These are phyloP conservation scores for Dinomys branickii DNA, from an alignment of 2,113 vertebrate species.

Conservation along the genomic window DNA sequence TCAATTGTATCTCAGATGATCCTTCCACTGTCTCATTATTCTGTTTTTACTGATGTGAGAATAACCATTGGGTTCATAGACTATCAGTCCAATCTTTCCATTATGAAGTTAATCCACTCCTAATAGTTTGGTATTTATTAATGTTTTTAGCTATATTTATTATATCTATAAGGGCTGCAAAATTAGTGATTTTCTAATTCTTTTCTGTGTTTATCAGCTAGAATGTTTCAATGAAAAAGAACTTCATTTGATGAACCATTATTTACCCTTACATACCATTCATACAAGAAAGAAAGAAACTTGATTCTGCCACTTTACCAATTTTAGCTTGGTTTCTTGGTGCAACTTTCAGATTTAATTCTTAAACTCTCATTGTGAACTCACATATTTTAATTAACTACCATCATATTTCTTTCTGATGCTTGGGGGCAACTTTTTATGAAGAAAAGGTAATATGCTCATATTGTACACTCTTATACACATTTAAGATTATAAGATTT, in stretches of 20 bases:
- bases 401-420: not conserved
- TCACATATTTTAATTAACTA: not conserved
- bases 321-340: not conserved
- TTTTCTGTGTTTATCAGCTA: not conserved
- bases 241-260: not conserved
- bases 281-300: not conserved
- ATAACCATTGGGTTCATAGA: not conserved
- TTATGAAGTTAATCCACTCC: not conserved
- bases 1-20: not conserved
- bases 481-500: not conserved
- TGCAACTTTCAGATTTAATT: not conserved
- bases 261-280: not conserved
- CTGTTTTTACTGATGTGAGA: not conserved
- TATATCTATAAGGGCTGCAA: slow-evolving; percentile 9
- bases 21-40: not conserved
- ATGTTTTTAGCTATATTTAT: not conserved
- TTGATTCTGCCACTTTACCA: not conserved
- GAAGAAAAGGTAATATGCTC: not conserved
- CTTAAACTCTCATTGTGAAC: not conserved
- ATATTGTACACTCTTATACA: not conserved
- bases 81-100: not conserved
- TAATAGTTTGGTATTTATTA: slow-evolving; percentile 33
- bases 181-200: slow-evolving; percentile 25
- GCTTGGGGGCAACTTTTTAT: not conserved
- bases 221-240: not conserved